A percentile compares a stretch with the other conserved stretches of the same genome.
Evolutionary conservation across 37 sponge, comb jelly and placozoan genomes (phyloP).

Genomic region (Sycon ciliatum): DNA sequence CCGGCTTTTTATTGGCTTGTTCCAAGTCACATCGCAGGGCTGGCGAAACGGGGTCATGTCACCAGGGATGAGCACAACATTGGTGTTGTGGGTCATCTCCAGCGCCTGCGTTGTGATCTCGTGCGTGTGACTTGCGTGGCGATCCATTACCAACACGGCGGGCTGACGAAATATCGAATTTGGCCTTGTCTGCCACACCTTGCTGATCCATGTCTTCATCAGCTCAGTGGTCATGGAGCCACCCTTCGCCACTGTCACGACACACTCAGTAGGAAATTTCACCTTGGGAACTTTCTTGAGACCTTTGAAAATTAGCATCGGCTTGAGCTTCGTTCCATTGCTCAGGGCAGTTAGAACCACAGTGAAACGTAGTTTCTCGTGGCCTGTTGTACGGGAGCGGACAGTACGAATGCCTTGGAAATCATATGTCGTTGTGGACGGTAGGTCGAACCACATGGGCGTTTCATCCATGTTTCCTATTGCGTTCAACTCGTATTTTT

Average conservation of each 20-base stretch:
- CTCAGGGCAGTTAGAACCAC: conserved; percentile 42
- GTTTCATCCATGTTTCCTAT: conserved; percentile 51
- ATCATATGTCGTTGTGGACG: conserved; percentile 33
- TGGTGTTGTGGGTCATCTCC: not conserved
- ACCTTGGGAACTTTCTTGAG: conserved; percentile 15
- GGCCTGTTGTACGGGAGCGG: conserved; percentile 33
- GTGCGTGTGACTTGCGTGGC: conserved; percentile 37
- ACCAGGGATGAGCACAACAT: conserved; percentile 35
- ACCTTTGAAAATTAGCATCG: conserved; percentile 47
- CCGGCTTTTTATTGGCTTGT: conserved; percentile 27
- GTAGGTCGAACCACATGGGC: conserved; percentile 53
- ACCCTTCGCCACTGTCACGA: conserved; percentile 19
- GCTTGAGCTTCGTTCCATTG: conserved; percentile 38
- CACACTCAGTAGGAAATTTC: conserved; percentile 6
- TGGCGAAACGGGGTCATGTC: conserved; percentile 27
- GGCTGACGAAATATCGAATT: too few relatives aligned
- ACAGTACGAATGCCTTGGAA: conserved; percentile 32
- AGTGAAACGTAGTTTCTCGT: conserved; percentile 46
- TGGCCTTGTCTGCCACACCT: conserved; percentile 24
- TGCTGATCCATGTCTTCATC: conserved; percentile 30
- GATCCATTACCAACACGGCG: conserved; percentile 44
- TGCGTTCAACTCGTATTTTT: not conserved
- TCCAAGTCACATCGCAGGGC: conserved; percentile 38
- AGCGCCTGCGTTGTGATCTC: not conserved
- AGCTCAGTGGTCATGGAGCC: conserved; percentile 42